A percentile compares a stretch with the other conserved stretches of the same genome.
Evolutionary conservation across 2,888 invertebrate genomes (phyloP).

Genomic region (Archips crataeganus): DNA sequence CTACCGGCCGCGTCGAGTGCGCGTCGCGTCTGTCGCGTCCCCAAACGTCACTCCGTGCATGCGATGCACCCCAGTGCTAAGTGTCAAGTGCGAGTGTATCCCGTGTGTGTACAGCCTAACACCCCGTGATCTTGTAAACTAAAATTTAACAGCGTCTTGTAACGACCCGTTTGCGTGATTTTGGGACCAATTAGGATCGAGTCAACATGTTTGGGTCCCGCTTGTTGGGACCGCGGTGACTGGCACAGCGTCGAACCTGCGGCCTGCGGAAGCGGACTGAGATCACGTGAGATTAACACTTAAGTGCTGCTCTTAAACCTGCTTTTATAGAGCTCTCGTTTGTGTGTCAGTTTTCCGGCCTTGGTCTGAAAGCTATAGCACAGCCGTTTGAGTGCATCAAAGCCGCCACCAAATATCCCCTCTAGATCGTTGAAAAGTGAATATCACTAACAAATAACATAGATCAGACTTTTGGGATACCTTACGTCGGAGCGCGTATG

Average conservation of each 20-base stretch:
- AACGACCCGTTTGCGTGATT: slow-evolving; percentile 44
- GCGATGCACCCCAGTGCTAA: slow-evolving; percentile 30
- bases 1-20: slow-evolving; percentile 53
- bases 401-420: too few species aligned
- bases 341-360: neutral
- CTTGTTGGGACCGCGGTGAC: slow-evolving; percentile 23
- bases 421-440: too few species aligned
- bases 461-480: too few species aligned
- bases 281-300: slow-evolving; percentile 43
- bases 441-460: too few species aligned
- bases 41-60: neutral
- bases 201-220: slow-evolving; percentile 34
- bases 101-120: neutral
- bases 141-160: slow-evolving; percentile 17
- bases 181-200: slow-evolving; percentile 42
- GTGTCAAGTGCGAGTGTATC: slow-evolving; percentile 17
- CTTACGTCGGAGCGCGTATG: too few species aligned
- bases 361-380: too few species aligned
- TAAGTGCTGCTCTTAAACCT: slow-evolving; percentile 25
- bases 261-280: slow-evolving; percentile 21
- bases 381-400: too few species aligned
- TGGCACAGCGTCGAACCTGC: slow-evolving; percentile 27
- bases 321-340: slow-evolving; percentile 47
- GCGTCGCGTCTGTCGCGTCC: slow-evolving; percentile 43
- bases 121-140: slow-evolving; percentile 37